Evolutionary conservation across 1,140 invertebrate species (phyloP).

Genomic region (Euglossa dilemma): DNA sequence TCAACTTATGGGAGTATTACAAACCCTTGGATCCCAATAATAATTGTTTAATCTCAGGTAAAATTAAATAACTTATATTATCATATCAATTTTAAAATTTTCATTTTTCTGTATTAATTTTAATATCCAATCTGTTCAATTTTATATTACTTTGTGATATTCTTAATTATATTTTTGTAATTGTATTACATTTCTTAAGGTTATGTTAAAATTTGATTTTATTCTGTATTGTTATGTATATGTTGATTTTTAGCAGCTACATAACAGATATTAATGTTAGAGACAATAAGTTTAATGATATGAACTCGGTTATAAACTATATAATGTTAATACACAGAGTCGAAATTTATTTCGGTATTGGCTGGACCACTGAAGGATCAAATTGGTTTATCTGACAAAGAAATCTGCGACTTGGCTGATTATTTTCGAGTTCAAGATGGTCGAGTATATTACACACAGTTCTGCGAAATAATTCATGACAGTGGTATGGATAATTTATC

Average conservation of each 20-base stretch:
- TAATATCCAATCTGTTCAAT: background rate
- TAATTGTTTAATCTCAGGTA: constrained; percentile 87
- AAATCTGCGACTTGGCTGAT: constrained; percentile 87
- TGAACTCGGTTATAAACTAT: constrained; percentile 2
- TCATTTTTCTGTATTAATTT: background rate
- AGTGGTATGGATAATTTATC: constrained; percentile 74
- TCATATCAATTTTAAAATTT: background rate
- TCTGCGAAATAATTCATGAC: constrained; percentile 87
- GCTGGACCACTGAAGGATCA: constrained; percentile 85
- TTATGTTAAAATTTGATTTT: background rate
- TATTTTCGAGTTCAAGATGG: constrained; percentile 89
- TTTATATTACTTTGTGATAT: background rate
- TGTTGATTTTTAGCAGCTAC: background rate
- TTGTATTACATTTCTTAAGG: too few species aligned
- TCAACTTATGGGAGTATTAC: constrained; percentile 88
- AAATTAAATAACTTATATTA: background rate
- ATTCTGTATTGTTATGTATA: background rate
- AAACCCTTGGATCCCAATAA: constrained; percentile 85
- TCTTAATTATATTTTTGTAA: background rate
- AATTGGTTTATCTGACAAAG: constrained; percentile 86
- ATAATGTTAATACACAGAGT: constrained; percentile 81
- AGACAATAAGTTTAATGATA: background rate
- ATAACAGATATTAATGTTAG: background rate
- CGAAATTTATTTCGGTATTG: constrained; percentile 87
- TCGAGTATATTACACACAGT: constrained; percentile 87